Evolutionary conservation across 2,113 vertebrate genomes (phyloP), one percentile per base, ranked within the genome.

Genomic region (Meriones unguiculatus): DNA sequence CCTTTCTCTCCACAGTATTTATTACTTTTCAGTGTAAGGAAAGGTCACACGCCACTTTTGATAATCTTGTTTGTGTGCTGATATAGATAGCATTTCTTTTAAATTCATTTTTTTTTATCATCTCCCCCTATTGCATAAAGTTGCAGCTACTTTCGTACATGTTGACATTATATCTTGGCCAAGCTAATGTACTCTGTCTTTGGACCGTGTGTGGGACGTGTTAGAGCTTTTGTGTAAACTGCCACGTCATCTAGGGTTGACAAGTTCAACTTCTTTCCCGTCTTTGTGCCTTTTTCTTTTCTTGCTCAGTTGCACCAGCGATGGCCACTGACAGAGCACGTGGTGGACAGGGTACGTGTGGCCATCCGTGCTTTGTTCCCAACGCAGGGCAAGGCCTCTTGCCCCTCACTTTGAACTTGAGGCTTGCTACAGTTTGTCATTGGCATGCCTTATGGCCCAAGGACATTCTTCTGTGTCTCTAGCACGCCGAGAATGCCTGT

Each of bases 171-270:
- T 72, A 54, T 93, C 54, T 28, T 94, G 81, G 64, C n/a, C 67
- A 69, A 65, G 28, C 78, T 69, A 77, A 78, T 62, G 90, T 41
- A 32, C 89, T 90, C 28, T 64, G 24, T 85, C 65, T 50, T 24
- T 76, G 50, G 52, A n/a, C 59, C 81, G 32, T 20, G 77, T 78
- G 67, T 8, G 84, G 70, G 62, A 46, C 41, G 2, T 28, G 76
- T 86, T 59, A 46, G 81, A 30, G 22, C 94, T 85, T 87, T 41
- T 35, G 9, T 90, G 67, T 89, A 89, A 97, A 87, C 24, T 30
- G 0, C 54, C 11, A 22, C 92, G 80, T 81, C 59, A 11, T 85
- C 86, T 75, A 52, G 90, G 67, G 86, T 67, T 90, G 93, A 93
- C 77, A n/a, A 91, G 15, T 91, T 80, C 2, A 20, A 7, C 64